Base-by-base conservation (phyloP, 1,140 invertebrate genomes). In the Drosophila jambulina region DNA sequence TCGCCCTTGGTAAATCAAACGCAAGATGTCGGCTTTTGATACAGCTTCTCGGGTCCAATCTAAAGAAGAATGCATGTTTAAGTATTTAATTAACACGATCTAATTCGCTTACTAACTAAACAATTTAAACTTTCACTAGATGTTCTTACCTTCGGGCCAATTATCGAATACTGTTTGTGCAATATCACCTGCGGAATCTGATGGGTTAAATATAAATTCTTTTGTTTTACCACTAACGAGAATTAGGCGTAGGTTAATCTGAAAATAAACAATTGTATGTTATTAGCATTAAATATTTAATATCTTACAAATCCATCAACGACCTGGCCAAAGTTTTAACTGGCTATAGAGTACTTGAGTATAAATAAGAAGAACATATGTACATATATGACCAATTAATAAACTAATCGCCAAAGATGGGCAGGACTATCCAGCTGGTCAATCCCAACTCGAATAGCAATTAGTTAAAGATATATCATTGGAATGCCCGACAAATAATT, bases 91-190 rank as follows among this genome's bases (percentile, higher is more conserved):
- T 17, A 25, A 25, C 10, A 2, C 1, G 23, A 9, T 17, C 1
- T 25, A 25, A 48, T 17, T 48, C 4, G 15, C 10, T 48, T 9
- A 5, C 7, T 9, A 36, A 15, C 13, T 27, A 19, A 29, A 43
- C 7, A 3, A 17, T 42, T 42, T 15, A 13, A 29, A 29, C 13
- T 21, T 7, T 27, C 2, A 17, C 15, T 23, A 19, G n/a, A 38
- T 43, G 21, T 40, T 80, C 92, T 94, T 94, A 98, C 97, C 97
- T 96, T 97, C 96, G 60, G 98, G 98, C 99, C 99, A 99, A 94
- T 98, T 98, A 93, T 99, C 98, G 94, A 99, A 99, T 82, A 99
- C 98, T 95, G 98, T 97, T 94, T 99, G 97, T 86, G 99, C 98
- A 93, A 99, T 99, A 94, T 99, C 98, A 82, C 98, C 98, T 81